phyloP scores from a whole-genome alignment of 64 coral and sea anemone species.

The Pachyseris speciosa region DNA sequence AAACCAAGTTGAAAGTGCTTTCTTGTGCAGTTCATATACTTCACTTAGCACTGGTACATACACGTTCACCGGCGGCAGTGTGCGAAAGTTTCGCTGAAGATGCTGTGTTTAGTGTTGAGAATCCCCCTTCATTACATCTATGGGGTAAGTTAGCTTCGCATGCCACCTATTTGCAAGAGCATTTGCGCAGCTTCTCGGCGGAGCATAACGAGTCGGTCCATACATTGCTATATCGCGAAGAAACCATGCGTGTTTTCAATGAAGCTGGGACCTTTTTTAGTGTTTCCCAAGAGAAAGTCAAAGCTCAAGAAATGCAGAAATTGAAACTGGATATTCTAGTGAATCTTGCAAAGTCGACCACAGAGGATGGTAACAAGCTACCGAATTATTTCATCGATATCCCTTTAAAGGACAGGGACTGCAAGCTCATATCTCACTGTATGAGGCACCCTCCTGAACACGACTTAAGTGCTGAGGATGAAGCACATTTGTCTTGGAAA shows the following conservation, averaged over 20 bases:
- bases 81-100: conserved; percentile 63
- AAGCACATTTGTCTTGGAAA: not conserved
- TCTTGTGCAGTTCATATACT: conserved; percentile 52
- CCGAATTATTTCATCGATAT: conserved; percentile 57
- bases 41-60: conserved; percentile 32
- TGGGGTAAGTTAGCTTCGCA: conserved; percentile 71
- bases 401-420: conserved; percentile 59
- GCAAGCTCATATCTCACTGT: conserved; percentile 81
- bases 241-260: conserved; percentile 57
- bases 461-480: not conserved
- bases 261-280: conserved; percentile 75
- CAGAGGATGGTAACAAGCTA: not conserved
- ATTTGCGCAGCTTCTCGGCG: not conserved
- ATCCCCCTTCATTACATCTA: conserved; percentile 64
- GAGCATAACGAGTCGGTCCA: not conserved
- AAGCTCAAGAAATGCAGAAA: conserved; percentile 65
- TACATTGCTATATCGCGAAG: conserved; percentile 60
- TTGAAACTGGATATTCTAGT: conserved; percentile 66
- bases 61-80: conserved; percentile 29
- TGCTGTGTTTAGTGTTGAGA: conserved; percentile 50
- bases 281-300: conserved; percentile 76
- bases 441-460: conserved; percentile 6
- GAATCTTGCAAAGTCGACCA: not conserved
- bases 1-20: conserved; percentile 16
- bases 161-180: conserved; percentile 50